Evolutionary conservation across 2,797 vertebrate genomes (phyloP), one percentile per base, ranked within the genome.

Genomic region (Esox lucius): DNA sequence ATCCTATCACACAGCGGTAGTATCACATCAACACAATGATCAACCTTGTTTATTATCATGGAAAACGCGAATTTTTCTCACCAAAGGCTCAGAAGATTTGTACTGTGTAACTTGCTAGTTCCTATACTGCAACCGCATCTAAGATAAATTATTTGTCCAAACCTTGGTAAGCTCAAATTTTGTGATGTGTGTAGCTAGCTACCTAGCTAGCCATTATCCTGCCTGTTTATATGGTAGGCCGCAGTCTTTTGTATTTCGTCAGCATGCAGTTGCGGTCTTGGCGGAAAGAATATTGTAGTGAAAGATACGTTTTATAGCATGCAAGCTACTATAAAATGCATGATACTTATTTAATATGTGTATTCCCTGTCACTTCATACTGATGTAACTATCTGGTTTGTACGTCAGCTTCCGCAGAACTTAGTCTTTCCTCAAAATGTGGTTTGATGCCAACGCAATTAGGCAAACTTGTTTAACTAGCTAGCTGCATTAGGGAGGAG

Each of bases 11-110:
- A 82, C 66, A 59, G 84, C 81, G 31, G 31, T 56, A 80, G 69
- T 72, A 77, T 84, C 87, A 89, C 86, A 86, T 91, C 91, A 92
- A 91, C 91, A 93, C 91, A 93, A 93, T 93, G 91, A 88, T 72
- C 82, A 77, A 80, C 72, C 81, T 48, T 76, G 85, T 72, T 9
- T 71, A 72, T 75, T 79, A 75, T 71, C 73, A 35, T 68, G 81
- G 64, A 62, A 87, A 80, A 79, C 72, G 71, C 70, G 53, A 24
- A 49, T 35, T 33, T 31, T 15, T 82, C 77, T 76, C 75, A 62
- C 35, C 17, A 28, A 71, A 72, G 39, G 72, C 24, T 24, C 31
- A 68, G 33, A 76, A 56, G 33, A 79, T 75, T 0, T 76, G 24
- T 22, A 35, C 46, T 48, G 68, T 83, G 78, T 87, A 78, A 68